Percentiles rank a stretch among this genome's conserved stretches.
Evolutionary conservation across 2,113 vertebrate genomes (phyloP).

Genomic region (Chamaetylas fuelleborni): DNA sequence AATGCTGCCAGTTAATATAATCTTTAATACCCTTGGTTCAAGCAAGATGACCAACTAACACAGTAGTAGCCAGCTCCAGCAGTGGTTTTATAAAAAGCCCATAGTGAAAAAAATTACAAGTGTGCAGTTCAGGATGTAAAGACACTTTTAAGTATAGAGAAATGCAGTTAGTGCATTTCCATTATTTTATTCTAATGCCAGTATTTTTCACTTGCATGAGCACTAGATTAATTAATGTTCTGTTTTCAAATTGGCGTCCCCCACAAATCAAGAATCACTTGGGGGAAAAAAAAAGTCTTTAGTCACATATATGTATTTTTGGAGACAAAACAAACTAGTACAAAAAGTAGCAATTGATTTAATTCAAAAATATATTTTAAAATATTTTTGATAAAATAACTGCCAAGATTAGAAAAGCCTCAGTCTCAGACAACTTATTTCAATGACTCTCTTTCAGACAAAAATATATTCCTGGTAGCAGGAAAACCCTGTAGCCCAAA

Average conservation of each 20-base stretch:
- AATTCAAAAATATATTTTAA: not conserved
- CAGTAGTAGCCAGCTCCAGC: not conserved
- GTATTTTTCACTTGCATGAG: not conserved
- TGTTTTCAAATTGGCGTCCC: not conserved
- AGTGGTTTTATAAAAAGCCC: not conserved
- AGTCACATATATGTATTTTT: not conserved
- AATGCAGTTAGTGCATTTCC: not conserved
- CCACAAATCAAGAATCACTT: not conserved
- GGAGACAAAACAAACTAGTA: not conserved
- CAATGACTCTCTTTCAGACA: not conserved
- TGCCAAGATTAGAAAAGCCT: not conserved
- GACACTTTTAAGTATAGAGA: not conserved
- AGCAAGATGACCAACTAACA: not conserved
- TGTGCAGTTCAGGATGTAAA: not conserved
- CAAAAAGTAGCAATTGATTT: not conserved
- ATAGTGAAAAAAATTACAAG: not conserved
- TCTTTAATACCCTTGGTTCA: not conserved
- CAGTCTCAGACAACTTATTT: not conserved
- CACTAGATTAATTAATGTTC: not conserved
- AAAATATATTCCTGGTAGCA: not conserved
- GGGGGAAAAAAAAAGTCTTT: not conserved
- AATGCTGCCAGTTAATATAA: not conserved
- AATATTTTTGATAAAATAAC: not conserved
- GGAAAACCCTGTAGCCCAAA: not conserved
- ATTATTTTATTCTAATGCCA: not conserved